Evolutionary conservation across 1,140 invertebrate genomes (phyloP).

Genomic region (Thaumatotibia leucotreta): DNA sequence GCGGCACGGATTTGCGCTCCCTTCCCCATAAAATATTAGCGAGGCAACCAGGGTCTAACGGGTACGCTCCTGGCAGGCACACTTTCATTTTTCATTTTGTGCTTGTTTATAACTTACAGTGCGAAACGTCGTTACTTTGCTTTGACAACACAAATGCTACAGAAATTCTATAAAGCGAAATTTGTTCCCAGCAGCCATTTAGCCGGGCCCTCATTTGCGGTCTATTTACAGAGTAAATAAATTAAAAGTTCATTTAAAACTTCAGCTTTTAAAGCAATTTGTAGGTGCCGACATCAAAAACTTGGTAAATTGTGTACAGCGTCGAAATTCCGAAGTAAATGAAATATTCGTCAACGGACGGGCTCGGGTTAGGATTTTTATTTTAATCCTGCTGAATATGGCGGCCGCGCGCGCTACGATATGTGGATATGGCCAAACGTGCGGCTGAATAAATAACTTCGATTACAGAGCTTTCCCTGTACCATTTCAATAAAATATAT

Average conservation of each 20-base stretch:
- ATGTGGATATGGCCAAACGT: not conserved
- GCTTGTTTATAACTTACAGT: slow-evolving; percentile 1
- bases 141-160: slow-evolving; percentile 6
- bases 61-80: not conserved
- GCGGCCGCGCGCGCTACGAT: not conserved
- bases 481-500: not conserved
- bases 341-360: not conserved
- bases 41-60: not conserved
- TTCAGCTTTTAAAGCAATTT: slow-evolving; percentile 4
- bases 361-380: not conserved
- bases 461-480: not conserved
- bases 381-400: not conserved
- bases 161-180: not conserved
- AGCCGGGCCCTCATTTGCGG: slow-evolving; percentile 6
- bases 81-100: slow-evolving; percentile 12
- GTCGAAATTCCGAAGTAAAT: not conserved
- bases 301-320: slow-evolving; percentile 1
- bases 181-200: slow-evolving; percentile 1
- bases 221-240: slow-evolving; percentile 11
- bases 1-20: slow-evolving; percentile 3
- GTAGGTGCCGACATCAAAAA: slow-evolving; percentile 4
- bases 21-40: slow-evolving; percentile 7
- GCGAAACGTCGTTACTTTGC: not conserved
- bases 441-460: slow-evolving; percentile 1
- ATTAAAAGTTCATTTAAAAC: slow-evolving; percentile 12